These are phyloP conservation scores for Columbina picui DNA, from an alignment of 2,113 vertebrate genomes.

Conservation along the genomic window DNA sequence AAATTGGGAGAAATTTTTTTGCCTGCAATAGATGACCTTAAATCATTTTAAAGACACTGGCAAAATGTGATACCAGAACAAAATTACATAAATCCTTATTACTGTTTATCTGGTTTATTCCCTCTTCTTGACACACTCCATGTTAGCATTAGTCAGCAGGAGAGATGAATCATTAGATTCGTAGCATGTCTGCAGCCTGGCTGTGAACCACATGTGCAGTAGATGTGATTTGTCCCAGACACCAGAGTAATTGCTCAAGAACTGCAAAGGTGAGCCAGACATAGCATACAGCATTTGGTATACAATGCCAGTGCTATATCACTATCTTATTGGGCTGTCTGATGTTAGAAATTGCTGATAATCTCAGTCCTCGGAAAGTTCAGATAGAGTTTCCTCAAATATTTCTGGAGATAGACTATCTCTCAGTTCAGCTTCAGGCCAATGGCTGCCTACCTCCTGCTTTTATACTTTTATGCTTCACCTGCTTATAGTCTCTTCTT, in stretches of 20 bases:
- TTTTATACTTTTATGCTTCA: neutral
- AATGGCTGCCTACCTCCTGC: neutral
- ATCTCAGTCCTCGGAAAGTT: neutral
- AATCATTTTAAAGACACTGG: neutral
- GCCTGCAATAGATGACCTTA: neutral
- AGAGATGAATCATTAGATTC: neutral
- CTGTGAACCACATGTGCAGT: neutral
- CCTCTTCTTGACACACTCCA: neutral
- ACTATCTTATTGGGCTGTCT: neutral
- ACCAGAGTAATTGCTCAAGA: neutral
- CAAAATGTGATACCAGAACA: neutral
- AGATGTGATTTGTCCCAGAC: neutral
- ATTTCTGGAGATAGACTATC: neutral
- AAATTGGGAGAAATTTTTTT: neutral
- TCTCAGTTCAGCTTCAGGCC: neutral
- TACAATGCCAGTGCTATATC: too few relatives aligned
- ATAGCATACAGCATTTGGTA: accelerated
- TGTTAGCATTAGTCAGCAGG: neutral
- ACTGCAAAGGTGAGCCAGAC: neutral
- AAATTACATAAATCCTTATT: neutral
- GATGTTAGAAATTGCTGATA: neutral
- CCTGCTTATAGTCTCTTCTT: neutral
- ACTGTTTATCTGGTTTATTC: neutral
- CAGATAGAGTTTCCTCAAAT: neutral
- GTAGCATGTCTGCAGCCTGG: neutral